Evolutionary conservation across 1,140 invertebrate genomes (phyloP), one percentile per base, ranked within the genome.

Genomic region (Dendroctonus ponderosae): DNA sequence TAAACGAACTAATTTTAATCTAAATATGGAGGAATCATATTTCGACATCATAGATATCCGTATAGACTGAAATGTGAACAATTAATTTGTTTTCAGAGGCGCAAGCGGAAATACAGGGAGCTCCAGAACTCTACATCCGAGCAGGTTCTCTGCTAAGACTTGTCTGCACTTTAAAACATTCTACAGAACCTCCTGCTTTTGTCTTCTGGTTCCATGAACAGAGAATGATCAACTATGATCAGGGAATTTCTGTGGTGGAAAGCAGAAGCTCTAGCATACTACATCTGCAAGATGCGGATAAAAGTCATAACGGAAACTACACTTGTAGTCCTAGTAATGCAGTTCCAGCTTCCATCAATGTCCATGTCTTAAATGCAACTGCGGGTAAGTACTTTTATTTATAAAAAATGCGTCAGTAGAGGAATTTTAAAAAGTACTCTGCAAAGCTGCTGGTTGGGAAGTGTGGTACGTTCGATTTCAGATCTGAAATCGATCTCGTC

Each of bases 161-260:
- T 63, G 86, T 89, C 72, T 92, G 90, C 78, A 85, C 85, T 70
- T 80, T 91, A 46, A 84, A 83, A 71, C 83, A 87, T 48, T 87
- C 87, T 44, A 91, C 89, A 9, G 89, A 91, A 75, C 82, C 87
- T 51, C 89, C 90, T 2, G 81, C 85, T n/a, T 91, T 86, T 80
- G 87, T 91, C 46, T 91, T 91, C 79, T 92, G 90, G 90, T 91
- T 88, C 77, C 87, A 89, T 75, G 85, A 89, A 71, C 83, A 83
- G 58, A 83, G 83, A 65, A 89, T 90, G 87, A 87, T 89, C 70
- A 89, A 89, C 75, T 90, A 89, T 77, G 87, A 89, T 71, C 81
- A 81, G 11, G 79, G 79, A 6, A 80, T 73, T 70, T 79, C 63
- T 68, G 81, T 77, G 72, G 81, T 70, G 71, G 80, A 73, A 66